Conservation (phyloP, 2,888 invertebrate genomes). For the Cremastinae sp. region DNA sequence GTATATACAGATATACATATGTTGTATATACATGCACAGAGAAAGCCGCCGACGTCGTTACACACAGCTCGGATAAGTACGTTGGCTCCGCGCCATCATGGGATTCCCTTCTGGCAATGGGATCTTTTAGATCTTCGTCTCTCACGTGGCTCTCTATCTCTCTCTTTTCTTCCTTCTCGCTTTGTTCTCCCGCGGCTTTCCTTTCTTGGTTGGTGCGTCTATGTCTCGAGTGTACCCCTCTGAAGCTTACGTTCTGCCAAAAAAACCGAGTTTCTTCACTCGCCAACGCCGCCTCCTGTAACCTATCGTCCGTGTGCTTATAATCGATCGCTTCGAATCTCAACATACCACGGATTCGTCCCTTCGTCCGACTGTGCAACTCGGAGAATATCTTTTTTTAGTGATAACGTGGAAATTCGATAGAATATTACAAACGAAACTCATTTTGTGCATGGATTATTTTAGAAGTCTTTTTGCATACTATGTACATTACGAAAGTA, state of each 20-base stretch:
- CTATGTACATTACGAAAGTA: no score
- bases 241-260: slow-evolving; percentile 48
- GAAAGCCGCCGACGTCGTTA: slow-evolving; percentile 15
- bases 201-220: no score
- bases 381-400: no score
- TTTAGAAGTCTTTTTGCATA: no score
- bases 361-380: no score
- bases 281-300: slow-evolving; percentile 9
- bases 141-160: background rate
- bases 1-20: slow-evolving; percentile 8
- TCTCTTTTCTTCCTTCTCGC: no score
- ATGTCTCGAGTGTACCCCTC: slow-evolving; percentile 5
- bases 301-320: slow-evolving; percentile 4
- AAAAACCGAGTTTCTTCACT: slow-evolving; percentile 52
- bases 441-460: no score
- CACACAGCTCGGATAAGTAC: slow-evolving; percentile 61
- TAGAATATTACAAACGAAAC: no score
- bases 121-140: slow-evolving; percentile 49
- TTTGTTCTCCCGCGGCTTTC: no score
- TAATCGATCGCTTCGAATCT: slow-evolving; percentile 26
- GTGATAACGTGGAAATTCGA: no score
- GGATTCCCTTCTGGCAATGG: slow-evolving; percentile 59
- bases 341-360: background rate
- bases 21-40: slow-evolving; percentile 15
- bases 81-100: slow-evolving; percentile 57